A percentile compares a stretch with the other conserved stretches of the same genome.
Evolutionary conservation across 2,113 vertebrate species (phyloP).

Genomic region (Girardinichthys multiradiatus): DNA sequence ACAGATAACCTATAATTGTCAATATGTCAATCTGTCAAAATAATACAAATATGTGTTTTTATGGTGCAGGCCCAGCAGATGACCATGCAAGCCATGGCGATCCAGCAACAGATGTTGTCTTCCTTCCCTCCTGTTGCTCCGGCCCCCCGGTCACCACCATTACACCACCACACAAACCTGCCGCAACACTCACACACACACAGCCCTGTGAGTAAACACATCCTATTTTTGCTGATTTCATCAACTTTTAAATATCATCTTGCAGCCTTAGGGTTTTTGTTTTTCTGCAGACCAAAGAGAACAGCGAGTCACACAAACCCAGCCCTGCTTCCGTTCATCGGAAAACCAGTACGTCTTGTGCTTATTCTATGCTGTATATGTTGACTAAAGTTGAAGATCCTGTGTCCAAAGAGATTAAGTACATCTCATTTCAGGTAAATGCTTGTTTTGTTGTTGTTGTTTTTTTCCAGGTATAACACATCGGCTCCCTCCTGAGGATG

Average conservation of each 20-base stretch:
- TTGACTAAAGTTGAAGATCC: not conserved
- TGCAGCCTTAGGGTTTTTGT: not conserved
- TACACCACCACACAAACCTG: conserved; percentile 48
- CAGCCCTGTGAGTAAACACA: conserved; percentile 65
- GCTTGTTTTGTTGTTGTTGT: not conserved
- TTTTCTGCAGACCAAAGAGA: conserved; percentile 61
- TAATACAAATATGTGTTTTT: conserved; percentile 9
- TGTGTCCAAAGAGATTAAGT: not conserved
- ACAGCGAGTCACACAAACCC: conserved; percentile 28
- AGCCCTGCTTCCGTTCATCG: conserved; percentile 31
- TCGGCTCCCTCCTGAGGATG: conserved; percentile 65
- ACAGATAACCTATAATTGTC: not conserved
- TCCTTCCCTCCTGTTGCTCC: conserved; percentile 62
- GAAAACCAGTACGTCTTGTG: conserved; percentile 53
- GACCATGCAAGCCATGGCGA: conserved; percentile 87
- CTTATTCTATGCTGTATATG: not conserved
- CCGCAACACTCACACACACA: conserved; percentile 49
- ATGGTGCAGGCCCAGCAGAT: conserved; percentile 86
- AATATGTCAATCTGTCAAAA: not conserved
- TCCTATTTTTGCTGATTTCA: not conserved
- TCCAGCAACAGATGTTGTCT: conserved; percentile 85
- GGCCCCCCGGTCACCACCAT: conserved; percentile 52
- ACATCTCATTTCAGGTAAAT: fast-evolving
- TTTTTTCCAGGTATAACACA: conserved; percentile 62
- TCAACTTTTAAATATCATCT: not conserved